These are phyloP conservation scores for Periophthalmodon schlosseri DNA, from an alignment of 2,113 vertebrate species.

Conservation along the genomic window DNA sequence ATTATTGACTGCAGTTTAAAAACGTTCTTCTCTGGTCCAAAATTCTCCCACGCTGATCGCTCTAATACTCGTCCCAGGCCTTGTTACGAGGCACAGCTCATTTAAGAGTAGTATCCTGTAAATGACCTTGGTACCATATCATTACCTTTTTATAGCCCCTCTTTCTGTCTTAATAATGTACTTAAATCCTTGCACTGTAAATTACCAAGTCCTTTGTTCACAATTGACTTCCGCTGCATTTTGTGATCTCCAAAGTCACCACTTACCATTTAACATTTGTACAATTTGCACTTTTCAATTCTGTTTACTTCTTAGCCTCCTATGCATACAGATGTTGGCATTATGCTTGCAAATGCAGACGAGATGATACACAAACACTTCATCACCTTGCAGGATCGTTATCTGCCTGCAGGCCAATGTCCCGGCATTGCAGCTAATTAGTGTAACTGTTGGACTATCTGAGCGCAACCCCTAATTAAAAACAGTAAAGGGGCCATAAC, in stretches of 20 bases:
- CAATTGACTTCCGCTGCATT: constrained; percentile 39
- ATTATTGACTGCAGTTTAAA: constrained; percentile 58
- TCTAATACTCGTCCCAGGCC: constrained; percentile 34
- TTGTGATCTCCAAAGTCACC: constrained; percentile 19
- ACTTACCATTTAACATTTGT: constrained; percentile 17
- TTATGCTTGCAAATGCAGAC: constrained; percentile 40
- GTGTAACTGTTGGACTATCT: constrained; percentile 61
- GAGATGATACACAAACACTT: constrained; percentile 56
- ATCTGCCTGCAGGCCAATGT: constrained; percentile 54
- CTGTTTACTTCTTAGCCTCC: constrained; percentile 26
- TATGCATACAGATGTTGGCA: constrained; percentile 46
- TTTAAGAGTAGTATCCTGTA: constrained; percentile 49
- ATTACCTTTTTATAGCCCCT: constrained; percentile 45
- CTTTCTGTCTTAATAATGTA: constrained; percentile 43
- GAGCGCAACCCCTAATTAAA: constrained; percentile 61
- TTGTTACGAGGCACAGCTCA: constrained; percentile 35
- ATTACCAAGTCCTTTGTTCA: constrained; percentile 40
- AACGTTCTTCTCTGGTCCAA: constrained; percentile 23
- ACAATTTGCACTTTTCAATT: constrained; percentile 17
- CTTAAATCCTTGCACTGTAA: constrained; percentile 31
- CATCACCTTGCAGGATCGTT: constrained; percentile 58
- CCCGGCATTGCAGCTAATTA: constrained; percentile 62
- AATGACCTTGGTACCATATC: constrained; percentile 56
- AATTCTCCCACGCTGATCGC: constrained; percentile 45
- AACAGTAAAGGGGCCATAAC: constrained; percentile 46